Percentiles rank a stretch among this genome's conserved stretches.
phyloP scores from a whole-genome alignment of 1,140 invertebrate species.

The Tetramorium parvispinum region DNA sequence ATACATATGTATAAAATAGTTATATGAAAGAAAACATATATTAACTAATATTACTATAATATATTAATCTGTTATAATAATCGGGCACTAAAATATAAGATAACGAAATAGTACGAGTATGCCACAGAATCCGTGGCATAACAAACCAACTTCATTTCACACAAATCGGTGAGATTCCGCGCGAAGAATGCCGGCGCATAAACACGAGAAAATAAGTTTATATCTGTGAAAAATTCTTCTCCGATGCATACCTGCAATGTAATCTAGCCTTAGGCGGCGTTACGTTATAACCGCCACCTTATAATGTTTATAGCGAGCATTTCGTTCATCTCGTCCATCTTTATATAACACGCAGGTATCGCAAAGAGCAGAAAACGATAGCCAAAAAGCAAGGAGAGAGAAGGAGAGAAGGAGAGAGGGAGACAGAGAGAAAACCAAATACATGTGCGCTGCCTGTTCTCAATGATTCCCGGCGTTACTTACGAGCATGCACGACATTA shows the following conservation, averaged over 20 bases:
- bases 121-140: background rate
- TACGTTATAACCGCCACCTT: constrained; percentile 14
- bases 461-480: constrained; percentile 51
- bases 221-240: constrained; percentile 5
- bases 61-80: background rate
- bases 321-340: background rate
- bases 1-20: background rate
- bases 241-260: background rate
- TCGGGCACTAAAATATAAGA: background rate
- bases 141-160: background rate
- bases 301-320: constrained; percentile 8
- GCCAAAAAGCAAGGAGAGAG: background rate
- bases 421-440: constrained; percentile 17
- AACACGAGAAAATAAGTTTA: background rate
- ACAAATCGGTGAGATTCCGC: constrained; percentile 4
- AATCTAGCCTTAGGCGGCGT: background rate
- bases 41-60: background rate
- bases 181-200: background rate
- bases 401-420: constrained; percentile 4
- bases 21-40: too few relatives aligned
- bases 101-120: background rate
- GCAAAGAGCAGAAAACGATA: constrained; percentile 20
- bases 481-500: constrained; percentile 58
- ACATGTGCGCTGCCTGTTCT: constrained; percentile 40
- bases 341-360: constrained; percentile 32